Percentiles rank a stretch among this genome's conserved stretches.
phyloP scores from a whole-genome alignment of 2,113 vertebrate genomes.

The Salminus brasiliensis region DNA sequence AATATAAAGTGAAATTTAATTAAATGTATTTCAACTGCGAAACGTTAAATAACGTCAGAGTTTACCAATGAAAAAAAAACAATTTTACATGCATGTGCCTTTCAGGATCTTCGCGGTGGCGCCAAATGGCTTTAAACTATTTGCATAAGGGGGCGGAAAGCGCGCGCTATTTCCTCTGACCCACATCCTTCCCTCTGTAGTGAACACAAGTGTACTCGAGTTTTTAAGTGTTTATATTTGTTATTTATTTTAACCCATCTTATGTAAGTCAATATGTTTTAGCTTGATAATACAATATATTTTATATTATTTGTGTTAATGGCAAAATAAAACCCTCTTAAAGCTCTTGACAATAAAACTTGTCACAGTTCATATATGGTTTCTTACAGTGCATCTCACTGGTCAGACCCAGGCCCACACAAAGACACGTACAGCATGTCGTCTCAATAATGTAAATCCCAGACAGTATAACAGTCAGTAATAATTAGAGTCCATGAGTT shows the following conservation, averaged over 20 bases:
- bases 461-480: not conserved
- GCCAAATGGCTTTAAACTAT: slow-evolving; percentile 66
- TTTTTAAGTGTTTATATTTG: not conserved
- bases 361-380: not conserved
- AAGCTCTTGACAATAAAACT: slow-evolving; percentile 8
- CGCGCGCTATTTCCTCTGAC: not conserved
- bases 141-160: slow-evolving; percentile 59
- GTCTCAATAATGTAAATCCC: not conserved
- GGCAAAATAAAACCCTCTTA: not conserved
- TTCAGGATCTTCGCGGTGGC: slow-evolving; percentile 64
- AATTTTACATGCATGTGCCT: slow-evolving; percentile 16
- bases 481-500: not conserved
- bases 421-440: not conserved
- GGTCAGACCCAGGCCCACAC: not conserved
- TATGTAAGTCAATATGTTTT: not conserved
- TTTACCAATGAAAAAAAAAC: not conserved
- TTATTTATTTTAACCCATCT: not conserved
- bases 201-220: not conserved
- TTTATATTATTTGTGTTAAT: not conserved
- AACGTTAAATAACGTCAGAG: too few species aligned
- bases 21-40: too few species aligned
- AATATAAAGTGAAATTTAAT: too few species aligned
- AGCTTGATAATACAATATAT: not conserved
- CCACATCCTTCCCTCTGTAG: not conserved
- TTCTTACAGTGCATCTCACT: not conserved